A percentile compares a stretch with the other conserved stretches of the same genome.
These are phyloP conservation scores for Syndactyla subalaris DNA, from an alignment of 2,797 vertebrate genomes.

Conservation along the genomic window DNA sequence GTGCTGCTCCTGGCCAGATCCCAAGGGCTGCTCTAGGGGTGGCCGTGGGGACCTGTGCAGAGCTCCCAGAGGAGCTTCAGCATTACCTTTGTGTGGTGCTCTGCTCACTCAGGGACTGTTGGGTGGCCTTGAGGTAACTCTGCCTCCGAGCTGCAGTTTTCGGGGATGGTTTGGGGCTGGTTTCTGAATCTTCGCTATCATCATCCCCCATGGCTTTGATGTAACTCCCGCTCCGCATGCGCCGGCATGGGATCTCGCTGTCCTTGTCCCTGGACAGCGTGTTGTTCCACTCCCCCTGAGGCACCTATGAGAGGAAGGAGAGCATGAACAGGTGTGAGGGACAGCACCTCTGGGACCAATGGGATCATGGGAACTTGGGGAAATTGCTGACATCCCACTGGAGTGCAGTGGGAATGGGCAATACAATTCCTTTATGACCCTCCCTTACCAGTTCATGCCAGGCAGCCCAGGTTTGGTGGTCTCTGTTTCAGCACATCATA, in stretches of 20 bases:
- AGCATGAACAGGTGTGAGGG: background rate
- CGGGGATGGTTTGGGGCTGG: conserved; percentile 96
- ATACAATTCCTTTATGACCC: background rate
- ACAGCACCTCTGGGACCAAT: background rate
- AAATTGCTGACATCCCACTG: background rate
- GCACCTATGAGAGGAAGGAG: conserved; percentile 82
- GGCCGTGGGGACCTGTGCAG: background rate
- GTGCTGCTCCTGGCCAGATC: background rate
- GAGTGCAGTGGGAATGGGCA: background rate
- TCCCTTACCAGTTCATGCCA: conserved; percentile 3
- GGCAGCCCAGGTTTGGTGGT: background rate
- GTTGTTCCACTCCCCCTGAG: conserved; percentile 92
- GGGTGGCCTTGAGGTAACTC: conserved; percentile 98
- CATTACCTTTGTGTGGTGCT: conserved; percentile 92
- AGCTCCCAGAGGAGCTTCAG: background rate
- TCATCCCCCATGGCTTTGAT: conserved; percentile 99
- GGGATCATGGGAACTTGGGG: background rate
- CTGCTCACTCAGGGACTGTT: conserved; percentile 97
- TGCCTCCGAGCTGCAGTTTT: conserved; percentile 94
- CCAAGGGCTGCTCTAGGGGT: background rate
- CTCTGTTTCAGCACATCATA: background rate
- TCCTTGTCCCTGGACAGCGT: conserved; percentile 87
- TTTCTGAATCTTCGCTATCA: conserved; percentile 96
- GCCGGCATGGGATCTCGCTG: conserved; percentile 94
- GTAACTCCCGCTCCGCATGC: conserved; percentile 98